These are phyloP conservation scores for Chrysopa pallens DNA, from an alignment of 1,140 invertebrate species.

Conservation along the genomic window DNA sequence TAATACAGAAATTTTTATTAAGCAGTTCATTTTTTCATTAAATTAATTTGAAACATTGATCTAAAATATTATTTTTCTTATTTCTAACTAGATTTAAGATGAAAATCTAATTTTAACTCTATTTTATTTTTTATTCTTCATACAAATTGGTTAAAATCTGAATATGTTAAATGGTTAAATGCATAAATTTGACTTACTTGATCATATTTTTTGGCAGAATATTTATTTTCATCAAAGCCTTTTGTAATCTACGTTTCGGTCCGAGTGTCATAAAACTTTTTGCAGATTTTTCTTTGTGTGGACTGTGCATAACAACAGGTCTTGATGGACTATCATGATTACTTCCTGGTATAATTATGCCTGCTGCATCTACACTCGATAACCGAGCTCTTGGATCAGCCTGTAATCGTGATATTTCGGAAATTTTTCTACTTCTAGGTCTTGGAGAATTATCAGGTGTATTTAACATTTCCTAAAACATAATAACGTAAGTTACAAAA, in stretches of 20 bases:
- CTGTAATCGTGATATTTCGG: conserved; percentile 39
- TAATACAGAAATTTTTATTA: too few relatives aligned
- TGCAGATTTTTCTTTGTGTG: conserved; percentile 25
- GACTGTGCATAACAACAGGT: conserved; percentile 21
- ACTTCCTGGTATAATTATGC: conserved; percentile 20
- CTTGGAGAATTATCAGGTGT: conserved; percentile 66
- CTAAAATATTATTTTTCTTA: too few relatives aligned
- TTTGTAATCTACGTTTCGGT: conserved; percentile 65
- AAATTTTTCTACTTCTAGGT: conserved; percentile 33
- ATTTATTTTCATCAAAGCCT: conserved; percentile 82
- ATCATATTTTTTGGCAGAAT: conserved; percentile 74
- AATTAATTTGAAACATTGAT: too few relatives aligned
- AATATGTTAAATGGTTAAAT: too few relatives aligned
- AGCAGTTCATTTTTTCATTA: too few relatives aligned
- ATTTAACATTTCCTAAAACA: conserved; percentile 60
- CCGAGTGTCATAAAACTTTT: conserved; percentile 79
- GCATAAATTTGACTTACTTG: conserved; percentile 33
- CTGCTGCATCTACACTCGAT: conserved; percentile 35
- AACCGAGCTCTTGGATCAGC: conserved; percentile 44
- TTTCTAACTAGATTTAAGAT: too few relatives aligned
- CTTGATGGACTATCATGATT: conserved; percentile 16
- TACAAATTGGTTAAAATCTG: too few relatives aligned
- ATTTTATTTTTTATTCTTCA: too few relatives aligned
- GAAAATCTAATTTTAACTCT: too few relatives aligned
- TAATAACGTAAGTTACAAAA: conserved; percentile 29